Evolutionary conservation across 2,888 invertebrate species (phyloP), one percentile per base, ranked within the genome.

Genomic region (Punctoribates punctum): DNA sequence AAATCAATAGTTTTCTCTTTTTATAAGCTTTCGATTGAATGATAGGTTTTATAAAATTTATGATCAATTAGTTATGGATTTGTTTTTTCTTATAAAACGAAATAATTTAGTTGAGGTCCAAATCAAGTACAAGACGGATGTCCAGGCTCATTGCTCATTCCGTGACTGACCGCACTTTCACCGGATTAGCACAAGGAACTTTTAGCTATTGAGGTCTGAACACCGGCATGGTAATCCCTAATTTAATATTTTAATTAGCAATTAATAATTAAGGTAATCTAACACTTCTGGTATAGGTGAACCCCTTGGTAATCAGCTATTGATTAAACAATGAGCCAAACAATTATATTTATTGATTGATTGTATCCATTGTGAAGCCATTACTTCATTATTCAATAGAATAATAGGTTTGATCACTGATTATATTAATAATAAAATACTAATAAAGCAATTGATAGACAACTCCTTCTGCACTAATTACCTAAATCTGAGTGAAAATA

Each of bases 301-400:
- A 8, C 42, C 13, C 42, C 42, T 57, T 57, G n/a, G 25, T 23
- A 9, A 51, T 23, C 20, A 57, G 13, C 1, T 23, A 57, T 25
- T 23, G 13, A 25, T 57, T 25, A 20, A 57, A 57, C 13, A 57
- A 57, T 23, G 25, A 57, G 23, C 25, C 8, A 42, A 42, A 42
- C 13, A 8, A 57, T 57, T 20, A 25, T 57, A 57, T 57, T 57
- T 57, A 57, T 57, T 57, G 57, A 57, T 57, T 57, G 57, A 57
- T 57, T 57, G 25, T 23, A 57, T 57, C 25, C 8, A 57, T 57
- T 57, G 57, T 57, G 4, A 25, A 57, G 57, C 25, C 25, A 25
- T 25, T 57, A 57, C 57, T 57, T 42, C 8, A 42, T 13, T 13
- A 57, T 57, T 57, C 25, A 57, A 57, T 57, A 57, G 20, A 51